phyloP scores from a whole-genome alignment of 2,888 invertebrate species.

The Drosophila helvetica region DNA sequence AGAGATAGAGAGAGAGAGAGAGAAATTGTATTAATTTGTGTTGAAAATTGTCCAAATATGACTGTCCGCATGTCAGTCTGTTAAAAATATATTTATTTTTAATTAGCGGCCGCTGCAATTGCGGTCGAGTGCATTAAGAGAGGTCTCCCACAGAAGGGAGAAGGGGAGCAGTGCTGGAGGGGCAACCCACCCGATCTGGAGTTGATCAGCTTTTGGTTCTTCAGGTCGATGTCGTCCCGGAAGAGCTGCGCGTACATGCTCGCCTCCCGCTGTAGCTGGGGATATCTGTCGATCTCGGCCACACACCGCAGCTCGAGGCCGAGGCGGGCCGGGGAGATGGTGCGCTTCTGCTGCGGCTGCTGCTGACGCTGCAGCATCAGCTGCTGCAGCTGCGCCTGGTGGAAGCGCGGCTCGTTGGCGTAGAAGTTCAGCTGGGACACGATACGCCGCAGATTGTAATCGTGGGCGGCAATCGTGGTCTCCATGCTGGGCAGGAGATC shows the following conservation, averaged over 20 bases:
- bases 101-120: slow-evolving; percentile 70
- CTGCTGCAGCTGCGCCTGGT: slow-evolving; percentile 54
- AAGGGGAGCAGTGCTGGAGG: background rate
- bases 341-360: slow-evolving; percentile 38
- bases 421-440: slow-evolving; percentile 81
- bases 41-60: slow-evolving; percentile 70
- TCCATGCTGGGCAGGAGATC: slow-evolving; percentile 79
- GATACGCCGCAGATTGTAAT: slow-evolving; percentile 78
- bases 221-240: slow-evolving; percentile 78
- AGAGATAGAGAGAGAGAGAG: background rate
- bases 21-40: slow-evolving; percentile 57
- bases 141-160: background rate
- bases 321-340: slow-evolving; percentile 50
- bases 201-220: slow-evolving; percentile 82
- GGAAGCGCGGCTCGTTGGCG: slow-evolving; percentile 80
- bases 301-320: slow-evolving; percentile 79
- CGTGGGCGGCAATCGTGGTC: slow-evolving; percentile 80
- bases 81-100: slow-evolving; percentile 66
- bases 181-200: slow-evolving; percentile 71
- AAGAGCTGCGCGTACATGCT: slow-evolving; percentile 71
- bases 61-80: slow-evolving; percentile 44
- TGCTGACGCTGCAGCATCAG: slow-evolving; percentile 38
- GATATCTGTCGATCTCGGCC: slow-evolving; percentile 81
- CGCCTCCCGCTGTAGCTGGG: slow-evolving; percentile 75
- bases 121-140: slow-evolving; percentile 69